Evolutionary conservation across 2,797 vertebrate genomes (phyloP).

Genomic region (Coendou prehensilis): DNA sequence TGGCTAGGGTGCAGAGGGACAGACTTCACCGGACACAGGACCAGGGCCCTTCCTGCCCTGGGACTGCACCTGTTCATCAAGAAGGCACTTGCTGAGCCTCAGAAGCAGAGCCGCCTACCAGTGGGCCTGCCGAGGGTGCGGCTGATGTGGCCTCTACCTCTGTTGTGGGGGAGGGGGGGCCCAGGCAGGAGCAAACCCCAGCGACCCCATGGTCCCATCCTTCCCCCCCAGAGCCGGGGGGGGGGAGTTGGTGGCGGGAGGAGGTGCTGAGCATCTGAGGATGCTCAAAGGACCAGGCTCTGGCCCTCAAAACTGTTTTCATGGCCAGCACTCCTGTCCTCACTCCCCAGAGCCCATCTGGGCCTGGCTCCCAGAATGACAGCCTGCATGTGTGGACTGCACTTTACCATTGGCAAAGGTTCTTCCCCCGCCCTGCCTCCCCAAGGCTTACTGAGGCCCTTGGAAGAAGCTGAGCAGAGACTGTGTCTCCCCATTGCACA

Average conservation of each 20-base stretch:
- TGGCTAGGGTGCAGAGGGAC: neutral
- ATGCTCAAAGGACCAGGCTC: neutral
- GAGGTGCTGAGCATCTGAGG: neutral
- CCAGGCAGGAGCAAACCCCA: neutral
- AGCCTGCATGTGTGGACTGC: neutral
- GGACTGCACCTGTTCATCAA: neutral
- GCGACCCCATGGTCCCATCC: accelerated
- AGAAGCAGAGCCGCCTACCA: neutral
- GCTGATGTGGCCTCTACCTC: neutral
- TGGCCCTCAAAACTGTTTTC: neutral
- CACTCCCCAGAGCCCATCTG: neutral
- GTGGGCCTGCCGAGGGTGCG: neutral
- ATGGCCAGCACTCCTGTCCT: neutral
- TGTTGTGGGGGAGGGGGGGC: neutral
- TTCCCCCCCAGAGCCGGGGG: neutral
- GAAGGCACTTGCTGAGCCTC: neutral
- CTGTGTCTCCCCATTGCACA: neutral
- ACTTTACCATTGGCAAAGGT: neutral
- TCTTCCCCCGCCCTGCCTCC: neutral
- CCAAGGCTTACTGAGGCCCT: neutral
- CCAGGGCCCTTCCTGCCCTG: neutral
- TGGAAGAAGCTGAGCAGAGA: neutral
- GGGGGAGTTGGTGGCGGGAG: neutral
- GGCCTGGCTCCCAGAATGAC: neutral
- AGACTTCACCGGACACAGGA: neutral